Evolutionary conservation across 2,113 vertebrate species (phyloP).

Genomic region (Burhinus oedicnemus): DNA sequence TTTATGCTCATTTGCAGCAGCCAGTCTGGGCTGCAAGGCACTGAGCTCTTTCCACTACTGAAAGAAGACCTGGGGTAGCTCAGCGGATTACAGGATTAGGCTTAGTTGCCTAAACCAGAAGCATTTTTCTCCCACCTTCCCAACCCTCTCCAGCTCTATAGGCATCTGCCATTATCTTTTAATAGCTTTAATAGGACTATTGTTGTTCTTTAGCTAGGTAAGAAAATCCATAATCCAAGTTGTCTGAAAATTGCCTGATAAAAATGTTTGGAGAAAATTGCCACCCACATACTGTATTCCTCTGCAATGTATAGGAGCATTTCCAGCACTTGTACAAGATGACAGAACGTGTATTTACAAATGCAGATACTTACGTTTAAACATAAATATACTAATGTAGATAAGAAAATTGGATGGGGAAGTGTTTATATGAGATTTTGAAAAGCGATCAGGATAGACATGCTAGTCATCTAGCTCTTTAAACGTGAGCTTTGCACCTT

Average conservation of each 20-base stretch:
- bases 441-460: background rate
- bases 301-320: background rate
- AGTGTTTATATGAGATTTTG: background rate
- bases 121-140: background rate
- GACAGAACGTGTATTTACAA: slow-evolving; percentile 13
- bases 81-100: background rate
- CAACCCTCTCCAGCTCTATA: background rate
- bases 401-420: background rate
- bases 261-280: slow-evolving; percentile 53
- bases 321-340: background rate
- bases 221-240: background rate
- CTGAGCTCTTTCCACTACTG: background rate
- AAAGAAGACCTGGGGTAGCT: background rate
- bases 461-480: background rate
- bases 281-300: background rate
- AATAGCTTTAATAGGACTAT: background rate
- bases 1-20: background rate
- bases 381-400: slow-evolving; percentile 3
- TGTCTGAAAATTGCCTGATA: slow-evolving; percentile 8
- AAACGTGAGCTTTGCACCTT: background rate
- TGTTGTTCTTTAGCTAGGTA: background rate
- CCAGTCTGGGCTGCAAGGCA: background rate
- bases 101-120: background rate
- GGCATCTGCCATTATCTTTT: background rate
- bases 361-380: background rate